Conservation (phyloP, 2,888 invertebrate species). For the Allolobophora icterica region DNA sequence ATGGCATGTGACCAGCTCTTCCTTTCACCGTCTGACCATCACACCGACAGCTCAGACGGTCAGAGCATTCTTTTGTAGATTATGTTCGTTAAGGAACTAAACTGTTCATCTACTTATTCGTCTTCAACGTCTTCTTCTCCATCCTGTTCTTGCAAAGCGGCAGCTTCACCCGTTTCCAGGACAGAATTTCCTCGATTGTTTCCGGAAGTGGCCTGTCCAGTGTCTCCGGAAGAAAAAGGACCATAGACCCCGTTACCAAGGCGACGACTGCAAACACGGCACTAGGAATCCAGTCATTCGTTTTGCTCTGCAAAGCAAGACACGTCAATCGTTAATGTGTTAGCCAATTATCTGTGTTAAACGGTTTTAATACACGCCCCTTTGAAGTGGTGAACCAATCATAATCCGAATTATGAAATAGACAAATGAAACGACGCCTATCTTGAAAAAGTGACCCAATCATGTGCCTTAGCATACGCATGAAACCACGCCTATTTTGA, state of each 20-base stretch:
- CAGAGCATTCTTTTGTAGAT: too few relatives aligned
- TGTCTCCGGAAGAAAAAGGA: slow-evolving; percentile 50
- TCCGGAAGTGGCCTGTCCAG: slow-evolving; percentile 49
- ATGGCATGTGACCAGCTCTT: background rate
- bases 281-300: slow-evolving; percentile 45
- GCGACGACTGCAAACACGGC: slow-evolving; percentile 44
- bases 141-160: background rate
- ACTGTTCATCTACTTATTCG: background rate
- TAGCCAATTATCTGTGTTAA: background rate
- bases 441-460: background rate
- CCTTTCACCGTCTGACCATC: too few relatives aligned
- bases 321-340: background rate
- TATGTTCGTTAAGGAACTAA: background rate
- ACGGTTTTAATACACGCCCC: background rate
- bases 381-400: background rate
- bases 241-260: slow-evolving; percentile 45
- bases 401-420: background rate
- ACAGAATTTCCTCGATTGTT: slow-evolving; percentile 47
- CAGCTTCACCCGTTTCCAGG: slow-evolving; percentile 33
- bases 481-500: background rate
- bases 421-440: background rate
- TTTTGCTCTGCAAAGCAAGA: slow-evolving; percentile 29
- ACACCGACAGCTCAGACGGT: background rate
- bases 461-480: too few relatives aligned
- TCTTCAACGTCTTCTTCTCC: background rate